Evolutionary conservation across 2,797 vertebrate species (phyloP), one percentile per base, ranked within the genome.

Genomic region (Lerista edwardsae): DNA sequence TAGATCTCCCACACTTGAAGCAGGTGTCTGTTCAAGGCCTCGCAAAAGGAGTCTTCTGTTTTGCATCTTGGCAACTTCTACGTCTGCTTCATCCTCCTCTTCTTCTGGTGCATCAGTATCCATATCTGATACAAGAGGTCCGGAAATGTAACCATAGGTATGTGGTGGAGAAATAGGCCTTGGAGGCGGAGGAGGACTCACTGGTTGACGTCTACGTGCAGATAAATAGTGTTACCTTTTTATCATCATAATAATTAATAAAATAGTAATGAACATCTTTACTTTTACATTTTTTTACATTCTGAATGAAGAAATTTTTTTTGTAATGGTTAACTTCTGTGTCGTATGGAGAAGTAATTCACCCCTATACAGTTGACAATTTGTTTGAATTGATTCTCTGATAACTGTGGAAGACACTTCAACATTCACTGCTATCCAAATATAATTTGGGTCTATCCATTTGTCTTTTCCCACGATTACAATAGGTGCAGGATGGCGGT

Each of bases 1-100:
- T 86, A 99, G 94, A 96, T 99, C 99, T 4, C 99, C 98, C 21
- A 98, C 97, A 47, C 99, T 99, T 90, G 99, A 99, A 3, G 98
- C 98, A 0, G 99, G 98, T 0, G 99, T 99, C 94, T 99, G 98
- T 93, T 99, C 98, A 2, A 99, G 97, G 84, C 98, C 98, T 41
- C 98, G 97, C 80, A 99, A 92, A 78, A 98, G 95, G 86, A 99
- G 97, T 94, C 98, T 94, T 85, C 98, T 96, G 89, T 96, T 97
- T 89, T 98, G 97, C 97, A 98, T 98, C 95, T 98, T 98, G 87
- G 97, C 97, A 34, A 98, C 97, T 91, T 99, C 98, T 2, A 98
- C 94, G 6, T 99, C 98, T 0, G 97, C 98, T 85, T 99, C 98
- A 0, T 98, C 98, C 21, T 97, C 96, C 75, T 98, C 98, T 86